Percentiles rank a stretch among this genome's conserved stretches.
Conservation (phyloP, 2,888 invertebrate species). For the Siphlonurus alternatus region DNA sequence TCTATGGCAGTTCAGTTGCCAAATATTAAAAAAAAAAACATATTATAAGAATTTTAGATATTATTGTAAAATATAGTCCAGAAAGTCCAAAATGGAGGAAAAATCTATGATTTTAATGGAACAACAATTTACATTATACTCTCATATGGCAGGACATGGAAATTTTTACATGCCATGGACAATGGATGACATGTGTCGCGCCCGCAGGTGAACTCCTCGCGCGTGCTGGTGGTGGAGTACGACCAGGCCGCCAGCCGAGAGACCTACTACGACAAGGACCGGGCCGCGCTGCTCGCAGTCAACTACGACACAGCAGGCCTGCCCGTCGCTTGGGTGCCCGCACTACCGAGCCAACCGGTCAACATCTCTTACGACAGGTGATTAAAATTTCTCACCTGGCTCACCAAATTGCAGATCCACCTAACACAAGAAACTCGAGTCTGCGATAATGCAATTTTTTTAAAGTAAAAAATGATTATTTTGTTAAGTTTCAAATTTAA, state of each 20-base stretch:
- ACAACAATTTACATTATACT: too few species aligned
- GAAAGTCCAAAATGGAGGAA: too few species aligned
- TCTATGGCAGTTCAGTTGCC: too few species aligned
- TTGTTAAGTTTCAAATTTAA: not conserved
- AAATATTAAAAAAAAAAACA: too few species aligned
- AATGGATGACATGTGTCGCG: not conserved
- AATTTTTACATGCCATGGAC: too few species aligned
- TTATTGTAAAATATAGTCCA: too few species aligned
- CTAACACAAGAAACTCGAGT: too few species aligned
- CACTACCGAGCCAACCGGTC: slow-evolving; percentile 46
- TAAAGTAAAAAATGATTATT: not conserved
- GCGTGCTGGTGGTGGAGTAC: slow-evolving; percentile 80
- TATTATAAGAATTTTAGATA: too few species aligned
- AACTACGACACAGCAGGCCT: slow-evolving; percentile 79
- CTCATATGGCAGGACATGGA: too few species aligned
- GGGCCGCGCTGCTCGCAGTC: slow-evolving; percentile 62
- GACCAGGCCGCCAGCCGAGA: slow-evolving; percentile 82
- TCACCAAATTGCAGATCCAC: not conserved
- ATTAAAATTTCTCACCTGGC: not conserved
- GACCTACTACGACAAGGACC: slow-evolving; percentile 73
- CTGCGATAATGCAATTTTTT: not conserved
- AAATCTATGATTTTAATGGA: too few species aligned
- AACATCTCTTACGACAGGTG: slow-evolving; percentile 72
- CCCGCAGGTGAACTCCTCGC: slow-evolving; percentile 46
- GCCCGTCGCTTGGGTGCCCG: slow-evolving; percentile 70